These are phyloP conservation scores for Abrostola tripartita DNA, from an alignment of 2,888 invertebrate genomes.

Conservation along the genomic window DNA sequence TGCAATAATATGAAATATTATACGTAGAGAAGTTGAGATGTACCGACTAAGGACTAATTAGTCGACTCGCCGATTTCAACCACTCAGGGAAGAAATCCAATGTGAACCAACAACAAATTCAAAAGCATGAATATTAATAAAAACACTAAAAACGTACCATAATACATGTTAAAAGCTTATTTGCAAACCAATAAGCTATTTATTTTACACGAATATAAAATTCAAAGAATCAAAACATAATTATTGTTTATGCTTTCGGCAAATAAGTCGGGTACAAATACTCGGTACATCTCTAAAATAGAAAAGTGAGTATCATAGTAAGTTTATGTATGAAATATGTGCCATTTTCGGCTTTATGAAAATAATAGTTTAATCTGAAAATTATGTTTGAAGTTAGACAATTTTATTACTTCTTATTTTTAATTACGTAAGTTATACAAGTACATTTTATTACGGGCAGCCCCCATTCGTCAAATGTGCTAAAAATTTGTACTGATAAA, in stretches of 20 bases:
- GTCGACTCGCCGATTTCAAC: too few species aligned
- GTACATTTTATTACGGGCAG: conserved; percentile 15
- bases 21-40: not conserved
- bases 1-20: conserved; percentile 26
- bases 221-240: too few species aligned
- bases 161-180: too few species aligned
- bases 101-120: not conserved
- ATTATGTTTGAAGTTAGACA: conserved; percentile 2
- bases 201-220: too few species aligned
- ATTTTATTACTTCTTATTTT: conserved; percentile 3
- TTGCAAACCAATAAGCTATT: too few species aligned
- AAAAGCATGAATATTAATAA: not conserved
- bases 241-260: not conserved
- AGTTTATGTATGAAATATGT: conserved; percentile 37
- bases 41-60: conserved; percentile 11
- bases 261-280: conserved; percentile 1
- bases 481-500: conserved; percentile 8
- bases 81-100: too few species aligned
- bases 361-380: conserved; percentile 9
- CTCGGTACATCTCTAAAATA: conserved; percentile 17
- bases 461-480: conserved; percentile 7
- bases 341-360: conserved; percentile 47
- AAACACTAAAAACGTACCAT: not conserved
- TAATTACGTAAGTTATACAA: conserved; percentile 5
- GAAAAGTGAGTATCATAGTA: conserved; percentile 24